Evolutionary conservation across 2,888 invertebrate species (phyloP), one percentile per base, ranked within the genome.

Genomic region (Amiota mariae): DNA sequence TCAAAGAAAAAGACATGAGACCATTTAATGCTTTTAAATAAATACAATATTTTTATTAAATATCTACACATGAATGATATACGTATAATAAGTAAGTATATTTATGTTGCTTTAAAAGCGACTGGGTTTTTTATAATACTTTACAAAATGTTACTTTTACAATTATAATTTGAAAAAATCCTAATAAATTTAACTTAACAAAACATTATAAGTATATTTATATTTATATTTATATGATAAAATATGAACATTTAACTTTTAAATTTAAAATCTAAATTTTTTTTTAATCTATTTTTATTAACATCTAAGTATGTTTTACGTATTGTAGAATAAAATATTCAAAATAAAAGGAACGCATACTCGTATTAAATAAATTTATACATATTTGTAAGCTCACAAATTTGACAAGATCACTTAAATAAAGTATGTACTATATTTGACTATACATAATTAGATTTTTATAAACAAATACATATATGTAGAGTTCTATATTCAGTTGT

Each of bases 321-420:
- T 54, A n/a, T 54, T 54, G 6, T 54, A 15, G 13, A 54, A 54
- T 15, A 13, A 11, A 15, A 76, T 77, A 68, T 77, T 74, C 73
- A 75, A 76, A 75, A 74, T 72, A 70, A 72, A 73, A 76, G 74
- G 73, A 79, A 76, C 77, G 24, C 78, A 72, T 54, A 76, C 77
- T 18, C 78, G 71, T 54, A 54, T 73, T 70, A 74, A 63, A 75
- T 56, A 56, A 61, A 67, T 67, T 59, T 71, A 61, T 57, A 68
- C 54, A 36, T 18, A 54, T 12, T 11, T 47, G 15, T 64, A 13
- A 64, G 46, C 46, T 46, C 49, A 51, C 10, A 20, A 68, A 18
- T 49, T 51, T 67, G 20, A 48, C 47, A 48, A 67, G 54, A 12
- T 54, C 54, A 54, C 51, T 20, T 61, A 71, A 36, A 63, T 20